These are phyloP conservation scores for Synergus gifuensis DNA, from an alignment of 2,888 invertebrate species.

Conservation along the genomic window DNA sequence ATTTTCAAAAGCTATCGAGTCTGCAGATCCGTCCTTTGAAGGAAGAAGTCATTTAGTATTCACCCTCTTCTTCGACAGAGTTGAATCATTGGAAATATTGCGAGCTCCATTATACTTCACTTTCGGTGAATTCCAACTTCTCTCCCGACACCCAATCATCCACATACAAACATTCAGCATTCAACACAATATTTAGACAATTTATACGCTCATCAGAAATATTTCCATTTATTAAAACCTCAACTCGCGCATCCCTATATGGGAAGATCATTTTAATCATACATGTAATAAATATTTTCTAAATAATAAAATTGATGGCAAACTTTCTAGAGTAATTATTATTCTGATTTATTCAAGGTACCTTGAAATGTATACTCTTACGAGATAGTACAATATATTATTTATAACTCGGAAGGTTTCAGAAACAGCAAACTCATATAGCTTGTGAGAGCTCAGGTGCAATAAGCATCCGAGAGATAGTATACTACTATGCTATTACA, in stretches of 20 bases:
- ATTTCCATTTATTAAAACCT: not conserved
- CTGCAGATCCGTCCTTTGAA: not conserved
- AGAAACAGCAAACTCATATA: constrained; percentile 2
- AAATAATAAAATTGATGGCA: not conserved
- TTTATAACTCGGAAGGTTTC: constrained; percentile 17
- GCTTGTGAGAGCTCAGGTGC: constrained; percentile 32
- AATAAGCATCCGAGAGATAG: constrained; percentile 23
- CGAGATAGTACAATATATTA: constrained; percentile 7
- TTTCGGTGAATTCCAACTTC: constrained; percentile 16
- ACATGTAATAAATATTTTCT: no score
- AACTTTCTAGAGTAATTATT: not conserved
- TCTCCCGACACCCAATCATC: constrained; percentile 18
- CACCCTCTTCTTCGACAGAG: constrained; percentile 57
- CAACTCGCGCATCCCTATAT: not conserved
- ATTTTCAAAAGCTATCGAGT: constrained; percentile 20
- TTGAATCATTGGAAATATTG: constrained; percentile 54
- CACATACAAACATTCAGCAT: not conserved
- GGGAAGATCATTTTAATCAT: not conserved
- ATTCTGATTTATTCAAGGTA: not conserved
- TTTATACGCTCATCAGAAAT: not conserved
- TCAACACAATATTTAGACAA: constrained; percentile 12
- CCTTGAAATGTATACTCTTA: not conserved
- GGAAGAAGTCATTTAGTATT: constrained; percentile 65
- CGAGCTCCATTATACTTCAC: constrained; percentile 44
- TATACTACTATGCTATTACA: not conserved